Conservation (phyloP, 2,888 invertebrate species). For the Drosophila mercatorum region DNA sequence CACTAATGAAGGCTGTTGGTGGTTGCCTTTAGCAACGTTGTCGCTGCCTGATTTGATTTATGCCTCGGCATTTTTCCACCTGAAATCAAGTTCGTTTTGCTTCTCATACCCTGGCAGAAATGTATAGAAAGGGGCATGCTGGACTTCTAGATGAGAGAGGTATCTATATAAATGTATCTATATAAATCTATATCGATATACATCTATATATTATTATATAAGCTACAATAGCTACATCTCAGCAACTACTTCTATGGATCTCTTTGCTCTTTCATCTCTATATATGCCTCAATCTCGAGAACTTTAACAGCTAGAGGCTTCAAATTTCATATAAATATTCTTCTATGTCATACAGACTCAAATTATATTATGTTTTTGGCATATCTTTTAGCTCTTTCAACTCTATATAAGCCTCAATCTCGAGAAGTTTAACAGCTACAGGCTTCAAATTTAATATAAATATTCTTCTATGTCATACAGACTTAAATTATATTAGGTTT, state of each 20-base stretch:
- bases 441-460: neutral
- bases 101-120: neutral
- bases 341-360: neutral
- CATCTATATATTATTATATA: neutral
- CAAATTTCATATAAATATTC: neutral
- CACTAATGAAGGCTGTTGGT: constrained; percentile 58
- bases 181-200: neutral
- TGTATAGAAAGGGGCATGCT: neutral
- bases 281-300: neutral
- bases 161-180: neutral
- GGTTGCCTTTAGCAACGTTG: constrained; percentile 41
- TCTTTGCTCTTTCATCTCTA: neutral
- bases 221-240: neutral
- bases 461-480: neutral
- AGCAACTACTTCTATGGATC: neutral
- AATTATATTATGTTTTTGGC: neutral
- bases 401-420: neutral
- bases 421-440: neutral
- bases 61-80: constrained; percentile 47
- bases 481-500: neutral
- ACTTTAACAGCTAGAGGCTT: neutral
- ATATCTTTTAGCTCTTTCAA: neutral
- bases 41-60: constrained; percentile 56
- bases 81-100: constrained; percentile 24
- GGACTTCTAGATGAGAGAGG: too few relatives aligned